phyloP scores from a whole-genome alignment of 2,888 invertebrate species.

The Helobdella robusta region DNA sequence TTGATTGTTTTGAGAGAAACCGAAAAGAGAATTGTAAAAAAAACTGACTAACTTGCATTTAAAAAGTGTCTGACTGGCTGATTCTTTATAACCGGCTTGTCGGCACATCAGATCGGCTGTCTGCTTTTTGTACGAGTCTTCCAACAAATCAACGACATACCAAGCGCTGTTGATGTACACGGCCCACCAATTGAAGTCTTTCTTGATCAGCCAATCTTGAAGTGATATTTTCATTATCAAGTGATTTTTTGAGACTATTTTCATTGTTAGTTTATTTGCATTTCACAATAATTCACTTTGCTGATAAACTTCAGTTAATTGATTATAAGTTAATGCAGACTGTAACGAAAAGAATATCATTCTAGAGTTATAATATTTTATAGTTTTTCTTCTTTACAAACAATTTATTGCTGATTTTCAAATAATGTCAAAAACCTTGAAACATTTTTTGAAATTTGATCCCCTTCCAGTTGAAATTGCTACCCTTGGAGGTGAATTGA shows the following conservation, averaged over 20 bases:
- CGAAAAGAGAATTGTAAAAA: too few species aligned
- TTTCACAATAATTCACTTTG: too few species aligned
- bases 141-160: constrained; percentile 2
- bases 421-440: constrained; percentile 4
- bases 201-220: neutral
- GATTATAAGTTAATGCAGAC: too few species aligned
- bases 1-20: too few species aligned
- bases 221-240: neutral
- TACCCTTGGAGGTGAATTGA: neutral
- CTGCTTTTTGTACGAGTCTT: constrained; percentile 2
- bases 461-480: constrained; percentile 20
- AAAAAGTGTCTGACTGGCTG: neutral
- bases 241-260: too few species aligned
- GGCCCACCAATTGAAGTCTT: constrained; percentile 16
- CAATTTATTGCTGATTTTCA: too few species aligned
- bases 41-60: constrained; percentile 23
- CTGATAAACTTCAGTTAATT: too few species aligned
- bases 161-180: constrained; percentile 1
- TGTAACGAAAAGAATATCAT: too few species aligned
- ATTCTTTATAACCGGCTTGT: constrained; percentile 20
- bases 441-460: constrained; percentile 10
- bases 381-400: too few species aligned
- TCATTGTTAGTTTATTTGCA: too few species aligned
- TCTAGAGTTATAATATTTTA: too few species aligned
- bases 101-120: constrained; percentile 22